Evolutionary conservation across 1,140 invertebrate genomes (phyloP).

Genomic region (Monomorium pharaonis): DNA sequence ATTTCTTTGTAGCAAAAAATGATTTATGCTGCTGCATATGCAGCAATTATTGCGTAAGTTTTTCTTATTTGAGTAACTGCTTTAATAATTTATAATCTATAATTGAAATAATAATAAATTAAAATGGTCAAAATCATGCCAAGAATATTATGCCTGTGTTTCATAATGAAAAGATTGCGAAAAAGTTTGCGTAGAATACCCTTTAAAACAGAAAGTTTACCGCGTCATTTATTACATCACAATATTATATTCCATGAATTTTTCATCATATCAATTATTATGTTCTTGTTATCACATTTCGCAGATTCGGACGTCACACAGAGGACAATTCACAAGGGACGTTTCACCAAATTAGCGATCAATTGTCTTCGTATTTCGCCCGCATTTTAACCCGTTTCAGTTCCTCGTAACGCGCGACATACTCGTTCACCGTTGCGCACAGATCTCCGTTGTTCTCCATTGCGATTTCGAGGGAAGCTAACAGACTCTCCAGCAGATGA

Average conservation of each 20-base stretch:
- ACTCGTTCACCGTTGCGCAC: slow-evolving; percentile 64
- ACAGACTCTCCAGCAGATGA: slow-evolving; percentile 74
- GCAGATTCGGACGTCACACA: not conserved
- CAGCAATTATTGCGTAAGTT: no score
- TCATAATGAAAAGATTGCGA: no score
- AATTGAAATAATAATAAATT: no score
- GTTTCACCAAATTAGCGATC: not conserved
- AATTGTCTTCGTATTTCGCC: slow-evolving; percentile 46
- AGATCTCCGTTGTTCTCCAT: slow-evolving; percentile 71
- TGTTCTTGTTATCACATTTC: not conserved
- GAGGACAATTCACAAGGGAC: slow-evolving; percentile 12
- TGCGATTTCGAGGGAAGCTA: slow-evolving; percentile 68
- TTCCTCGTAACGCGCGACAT: slow-evolving; percentile 71
- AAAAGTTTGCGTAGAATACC: not conserved
- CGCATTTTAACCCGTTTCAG: slow-evolving; percentile 31
- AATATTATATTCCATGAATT: slow-evolving; percentile 14
- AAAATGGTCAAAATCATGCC: not conserved
- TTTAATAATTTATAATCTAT: no score
- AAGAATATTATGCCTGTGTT: no score
- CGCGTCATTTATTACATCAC: not conserved
- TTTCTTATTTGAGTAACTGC: no score
- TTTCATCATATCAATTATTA: not conserved
- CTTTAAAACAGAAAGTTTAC: not conserved
- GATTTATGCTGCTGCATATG: no score
- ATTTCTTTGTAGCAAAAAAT: no score